Conservation (phyloP, 2,113 vertebrate genomes). For the Chaetura pelagica region DNA sequence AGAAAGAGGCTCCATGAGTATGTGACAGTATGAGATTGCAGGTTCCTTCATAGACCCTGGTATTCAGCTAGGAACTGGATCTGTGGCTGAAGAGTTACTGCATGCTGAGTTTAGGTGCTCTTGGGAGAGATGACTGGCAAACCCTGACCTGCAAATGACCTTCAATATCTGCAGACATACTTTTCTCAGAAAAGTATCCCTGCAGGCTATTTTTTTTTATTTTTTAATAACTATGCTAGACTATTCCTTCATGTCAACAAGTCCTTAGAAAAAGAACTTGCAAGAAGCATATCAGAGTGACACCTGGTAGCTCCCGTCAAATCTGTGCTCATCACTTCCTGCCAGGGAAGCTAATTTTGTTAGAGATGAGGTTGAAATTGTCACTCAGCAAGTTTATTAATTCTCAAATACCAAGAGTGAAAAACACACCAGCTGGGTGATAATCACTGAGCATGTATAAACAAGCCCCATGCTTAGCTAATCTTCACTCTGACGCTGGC, state of each 20-base stretch:
- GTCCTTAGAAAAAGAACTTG: not conserved
- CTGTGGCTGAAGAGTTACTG: not conserved
- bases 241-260: not conserved
- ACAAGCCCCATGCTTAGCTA: conserved; percentile 18
- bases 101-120: not conserved
- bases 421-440: conserved; percentile 26
- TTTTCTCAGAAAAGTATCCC: not conserved
- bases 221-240: not conserved
- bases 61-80: not conserved
- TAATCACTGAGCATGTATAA: conserved; percentile 3
- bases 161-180: not conserved
- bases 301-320: conserved; percentile 36
- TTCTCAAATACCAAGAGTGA: conserved; percentile 41
- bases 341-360: conserved; percentile 37
- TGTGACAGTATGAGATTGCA: not conserved
- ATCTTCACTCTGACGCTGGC: not conserved
- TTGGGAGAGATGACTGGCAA: not conserved
- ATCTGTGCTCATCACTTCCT: conserved; percentile 23
- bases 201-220: not conserved
- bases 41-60: not conserved
- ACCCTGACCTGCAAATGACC: not conserved
- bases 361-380: conserved; percentile 36
- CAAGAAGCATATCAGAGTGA: not conserved
- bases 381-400: conserved; percentile 62
- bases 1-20: not conserved